Evolutionary conservation across 2,888 invertebrate genomes (phyloP), one percentile per base, ranked within the genome.

Genomic region (Trissolcus brochymenae): DNA sequence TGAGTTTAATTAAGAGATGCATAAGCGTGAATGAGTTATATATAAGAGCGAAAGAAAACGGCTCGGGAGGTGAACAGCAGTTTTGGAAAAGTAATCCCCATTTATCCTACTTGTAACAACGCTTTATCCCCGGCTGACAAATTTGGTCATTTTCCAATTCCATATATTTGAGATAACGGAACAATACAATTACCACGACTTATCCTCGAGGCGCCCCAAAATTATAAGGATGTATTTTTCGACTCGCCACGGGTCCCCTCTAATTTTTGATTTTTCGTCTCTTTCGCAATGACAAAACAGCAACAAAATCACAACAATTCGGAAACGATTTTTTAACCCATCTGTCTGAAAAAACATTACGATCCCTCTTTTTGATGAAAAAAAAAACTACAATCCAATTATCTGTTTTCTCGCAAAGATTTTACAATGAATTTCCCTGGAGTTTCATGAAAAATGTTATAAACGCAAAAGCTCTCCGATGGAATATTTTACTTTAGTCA

Each of bases 241-340:
- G 49, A 55, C 68, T 61, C 61, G 61, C 61, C 21, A 68, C 40
- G n/a, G 7, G 16, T 70, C 41, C 70, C 70, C 56, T 21, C 35
- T 35, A 51, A 56, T 70, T 40, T 70, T 53, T 62, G 56, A 62
- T 70, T 62, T 51, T 70, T 17, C 56, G n/a, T 19, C 56, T 70
- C 49, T 50, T 43, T 50, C 53, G 35, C 29, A 70, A 14, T 46
- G 7, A 25, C 25, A 16, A 21, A 62, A 21, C 4, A 16, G 25
- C 17, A 21, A 50, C 41, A 7, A 62, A 61, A 70, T 70, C 62
- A 56, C 62, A 35, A 50, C 61, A 70, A 62, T 62, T 56, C 56
- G 46, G 41, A 41, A 61, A 54, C 50, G 51, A 70, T 62, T 41
- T 50, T 11, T 35, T 11, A 35, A 35, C 9, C 35, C 35, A 35